Evolutionary conservation across 2,888 invertebrate genomes (phyloP).

Genomic region (Tricholauxania praeusta): DNA sequence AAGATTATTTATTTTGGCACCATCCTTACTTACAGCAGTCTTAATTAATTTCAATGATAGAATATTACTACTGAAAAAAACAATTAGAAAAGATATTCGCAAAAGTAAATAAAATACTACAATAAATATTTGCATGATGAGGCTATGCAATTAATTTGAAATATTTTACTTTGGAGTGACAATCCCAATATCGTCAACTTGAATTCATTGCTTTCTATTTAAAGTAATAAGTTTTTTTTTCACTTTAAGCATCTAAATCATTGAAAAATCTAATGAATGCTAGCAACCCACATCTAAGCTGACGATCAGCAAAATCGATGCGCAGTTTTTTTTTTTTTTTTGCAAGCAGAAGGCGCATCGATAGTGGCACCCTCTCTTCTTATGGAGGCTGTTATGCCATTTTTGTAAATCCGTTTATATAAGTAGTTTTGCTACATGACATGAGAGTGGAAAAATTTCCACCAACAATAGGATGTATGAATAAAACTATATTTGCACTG

Average conservation of each 20-base stretch:
- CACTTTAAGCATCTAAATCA: background rate
- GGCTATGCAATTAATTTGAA: no score
- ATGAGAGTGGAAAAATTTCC: background rate
- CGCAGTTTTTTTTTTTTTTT: background rate
- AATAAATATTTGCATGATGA: no score
- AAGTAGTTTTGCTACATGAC: background rate
- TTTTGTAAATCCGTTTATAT: background rate
- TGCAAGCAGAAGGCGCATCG: background rate
- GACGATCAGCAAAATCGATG: slow-evolving; percentile 1
- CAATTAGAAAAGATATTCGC: no score
- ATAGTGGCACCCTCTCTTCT: background rate
- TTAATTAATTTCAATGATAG: no score
- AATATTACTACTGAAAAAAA: no score
- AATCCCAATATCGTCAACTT: no score
- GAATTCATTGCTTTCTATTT: no score
- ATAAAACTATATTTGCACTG: background rate
- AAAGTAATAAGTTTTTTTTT: background rate
- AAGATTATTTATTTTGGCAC: no score
- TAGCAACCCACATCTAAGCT: background rate
- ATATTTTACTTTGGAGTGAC: no score
- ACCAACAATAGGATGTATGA: background rate
- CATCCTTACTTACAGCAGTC: no score
- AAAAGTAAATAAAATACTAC: no score
- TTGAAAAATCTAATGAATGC: background rate
- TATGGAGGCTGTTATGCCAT: background rate